These are phyloP conservation scores for Megaceryle alcyon DNA, from an alignment of 2,797 vertebrate genomes.

Conservation along the genomic window DNA sequence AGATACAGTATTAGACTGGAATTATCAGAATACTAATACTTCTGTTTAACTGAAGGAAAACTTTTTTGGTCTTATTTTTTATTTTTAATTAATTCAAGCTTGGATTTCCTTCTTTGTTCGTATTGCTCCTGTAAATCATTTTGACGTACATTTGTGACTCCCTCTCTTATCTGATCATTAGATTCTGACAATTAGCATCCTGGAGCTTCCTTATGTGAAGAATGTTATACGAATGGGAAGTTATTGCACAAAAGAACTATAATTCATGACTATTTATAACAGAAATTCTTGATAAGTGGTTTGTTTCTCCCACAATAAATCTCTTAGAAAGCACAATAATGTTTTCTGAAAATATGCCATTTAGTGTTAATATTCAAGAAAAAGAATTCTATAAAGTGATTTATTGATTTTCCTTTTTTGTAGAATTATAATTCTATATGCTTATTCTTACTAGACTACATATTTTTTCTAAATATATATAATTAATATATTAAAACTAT, in stretches of 20 bases:
- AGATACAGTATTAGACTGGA: background rate
- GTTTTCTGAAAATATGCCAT: background rate
- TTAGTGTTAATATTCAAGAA: background rate
- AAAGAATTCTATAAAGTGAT: background rate
- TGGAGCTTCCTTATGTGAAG: background rate
- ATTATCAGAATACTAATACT: background rate
- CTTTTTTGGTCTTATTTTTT: too few species aligned
- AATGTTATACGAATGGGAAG: background rate
- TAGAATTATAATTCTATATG: background rate
- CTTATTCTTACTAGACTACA: background rate
- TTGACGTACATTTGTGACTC: background rate
- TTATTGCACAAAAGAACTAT: background rate
- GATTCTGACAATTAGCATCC: background rate
- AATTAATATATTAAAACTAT: too few species aligned
- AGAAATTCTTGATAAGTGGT: background rate
- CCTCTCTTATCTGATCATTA: background rate
- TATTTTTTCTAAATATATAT: too few species aligned
- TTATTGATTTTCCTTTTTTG: background rate
- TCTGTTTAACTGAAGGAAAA: background rate
- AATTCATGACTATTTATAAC: background rate
- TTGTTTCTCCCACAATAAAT: background rate
- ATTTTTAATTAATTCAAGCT: background rate
- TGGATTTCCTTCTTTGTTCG: background rate
- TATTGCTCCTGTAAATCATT: background rate
- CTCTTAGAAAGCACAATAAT: background rate